Percentiles rank a stretch among this genome's conserved stretches.
Evolutionary conservation across 1,140 invertebrate genomes (phyloP).

Genomic region (Cheumatopsyche charites): DNA sequence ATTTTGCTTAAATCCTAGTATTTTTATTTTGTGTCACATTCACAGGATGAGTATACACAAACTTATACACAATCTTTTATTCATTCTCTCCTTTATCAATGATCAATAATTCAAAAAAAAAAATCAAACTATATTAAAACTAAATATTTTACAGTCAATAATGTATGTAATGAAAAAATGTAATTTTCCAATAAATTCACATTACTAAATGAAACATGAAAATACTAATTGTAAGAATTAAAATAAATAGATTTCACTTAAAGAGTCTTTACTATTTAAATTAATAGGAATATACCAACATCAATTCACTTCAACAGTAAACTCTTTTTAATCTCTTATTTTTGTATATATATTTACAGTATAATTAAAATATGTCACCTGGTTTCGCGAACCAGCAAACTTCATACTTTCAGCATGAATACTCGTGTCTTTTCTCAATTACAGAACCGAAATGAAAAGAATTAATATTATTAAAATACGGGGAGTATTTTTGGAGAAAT

Average conservation of each 20-base stretch:
- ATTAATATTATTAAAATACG: too few species aligned
- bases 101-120: constrained; percentile 26
- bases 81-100: constrained; percentile 22
- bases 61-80: constrained; percentile 32
- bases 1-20: constrained; percentile 24
- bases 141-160: constrained; percentile 10
- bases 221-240: constrained; percentile 13
- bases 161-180: constrained; percentile 8
- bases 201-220: neutral
- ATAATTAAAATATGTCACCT: constrained; percentile 3
- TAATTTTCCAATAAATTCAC: constrained; percentile 1
- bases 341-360: constrained; percentile 16
- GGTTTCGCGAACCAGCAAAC: constrained; percentile 3
- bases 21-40: constrained; percentile 33
- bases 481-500: too few species aligned
- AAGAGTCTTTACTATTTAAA: constrained; percentile 19
- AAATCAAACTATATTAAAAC: constrained; percentile 13
- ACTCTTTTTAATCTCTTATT: constrained; percentile 21
- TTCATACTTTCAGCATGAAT: too few species aligned
- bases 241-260: constrained; percentile 16
- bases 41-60: constrained; percentile 35
- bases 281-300: constrained; percentile 24
- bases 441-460: too few species aligned
- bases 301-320: constrained; percentile 24
- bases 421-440: neutral